Conservation (phyloP, 2,113 vertebrate genomes). For the Myotis lucifugus region DNA sequence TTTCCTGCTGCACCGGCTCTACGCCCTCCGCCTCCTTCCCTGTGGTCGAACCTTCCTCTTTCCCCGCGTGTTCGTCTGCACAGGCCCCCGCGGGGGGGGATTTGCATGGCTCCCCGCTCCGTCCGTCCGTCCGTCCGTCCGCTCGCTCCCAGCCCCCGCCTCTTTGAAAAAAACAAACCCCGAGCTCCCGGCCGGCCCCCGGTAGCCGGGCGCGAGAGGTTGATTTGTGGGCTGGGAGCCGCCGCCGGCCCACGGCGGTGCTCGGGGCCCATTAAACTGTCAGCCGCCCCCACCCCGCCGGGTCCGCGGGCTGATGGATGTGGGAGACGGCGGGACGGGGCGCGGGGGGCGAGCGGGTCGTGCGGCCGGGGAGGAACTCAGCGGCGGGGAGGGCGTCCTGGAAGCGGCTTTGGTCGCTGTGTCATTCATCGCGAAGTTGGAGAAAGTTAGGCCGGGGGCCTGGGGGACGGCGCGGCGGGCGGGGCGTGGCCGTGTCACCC, state of each 20-base stretch:
- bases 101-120: conserved; percentile 62
- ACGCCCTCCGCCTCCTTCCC: conserved; percentile 66
- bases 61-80: conserved; percentile 48
- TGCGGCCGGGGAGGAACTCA: conserved; percentile 25
- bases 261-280: conserved; percentile 73
- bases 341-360: conserved; percentile 39
- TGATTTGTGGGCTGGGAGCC: conserved; percentile 66
- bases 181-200: background rate
- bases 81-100: conserved; percentile 27
- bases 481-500: background rate
- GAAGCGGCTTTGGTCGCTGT: conserved; percentile 18
- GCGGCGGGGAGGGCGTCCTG: background rate
- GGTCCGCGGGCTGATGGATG: conserved; percentile 75
- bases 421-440: conserved; percentile 68
- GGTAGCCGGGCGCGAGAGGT: conserved; percentile 8
- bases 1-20: conserved; percentile 75
- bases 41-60: conserved; percentile 69
- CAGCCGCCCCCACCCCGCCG: conserved; percentile 66
- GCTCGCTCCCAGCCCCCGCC: background rate
- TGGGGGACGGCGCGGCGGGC: conserved; percentile 21
- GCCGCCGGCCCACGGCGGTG: conserved; percentile 62
- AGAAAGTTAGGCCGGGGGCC: conserved; percentile 71
- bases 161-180: conserved; percentile 62
- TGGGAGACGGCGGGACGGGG: conserved; percentile 50
- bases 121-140: background rate